phyloP scores from a whole-genome alignment of 2,888 invertebrate species.

The Petrolisthes manimaculis region DNA sequence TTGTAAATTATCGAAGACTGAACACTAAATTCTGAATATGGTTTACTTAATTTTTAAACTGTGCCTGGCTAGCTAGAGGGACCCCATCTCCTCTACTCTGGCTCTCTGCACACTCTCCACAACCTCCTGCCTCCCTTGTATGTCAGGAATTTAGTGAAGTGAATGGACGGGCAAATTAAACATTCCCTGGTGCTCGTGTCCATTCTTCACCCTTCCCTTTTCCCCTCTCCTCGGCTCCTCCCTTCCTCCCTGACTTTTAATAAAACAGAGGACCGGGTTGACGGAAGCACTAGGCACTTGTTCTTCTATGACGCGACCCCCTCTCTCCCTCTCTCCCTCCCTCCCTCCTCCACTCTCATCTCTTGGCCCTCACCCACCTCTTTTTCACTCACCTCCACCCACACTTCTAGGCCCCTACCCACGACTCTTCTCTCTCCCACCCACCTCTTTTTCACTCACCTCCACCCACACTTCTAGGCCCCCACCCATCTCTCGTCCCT shows the following conservation, averaged over 20 bases:
- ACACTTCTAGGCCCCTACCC: neutral
- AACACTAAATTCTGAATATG: too few species aligned
- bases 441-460: neutral
- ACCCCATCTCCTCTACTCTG: too few species aligned
- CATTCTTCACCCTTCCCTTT: neutral
- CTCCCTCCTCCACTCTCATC: slow-evolving; percentile 4
- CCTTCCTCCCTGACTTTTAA: neutral
- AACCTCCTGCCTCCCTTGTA: neutral
- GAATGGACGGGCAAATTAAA: slow-evolving; percentile 27
- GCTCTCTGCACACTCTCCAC: too few species aligned
- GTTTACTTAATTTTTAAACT: too few species aligned
- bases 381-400: neutral
- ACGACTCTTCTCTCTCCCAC: too few species aligned
- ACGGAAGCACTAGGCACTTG: neutral
- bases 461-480: neutral
- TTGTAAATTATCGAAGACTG: too few species aligned
- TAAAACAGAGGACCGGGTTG: neutral
- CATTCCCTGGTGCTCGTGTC: slow-evolving; percentile 22
- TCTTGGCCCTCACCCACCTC: neutral
- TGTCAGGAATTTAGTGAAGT: slow-evolving; percentile 19
- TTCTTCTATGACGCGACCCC: neutral
- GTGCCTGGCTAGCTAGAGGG: too few species aligned
- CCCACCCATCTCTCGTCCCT: neutral
- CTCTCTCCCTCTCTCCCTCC: slow-evolving; percentile 10
- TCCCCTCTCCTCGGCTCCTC: neutral